Evolutionary conservation across 2,113 vertebrate genomes (phyloP), one percentile per base, ranked within the genome.

Genomic region (Chionodraco myersi): DNA sequence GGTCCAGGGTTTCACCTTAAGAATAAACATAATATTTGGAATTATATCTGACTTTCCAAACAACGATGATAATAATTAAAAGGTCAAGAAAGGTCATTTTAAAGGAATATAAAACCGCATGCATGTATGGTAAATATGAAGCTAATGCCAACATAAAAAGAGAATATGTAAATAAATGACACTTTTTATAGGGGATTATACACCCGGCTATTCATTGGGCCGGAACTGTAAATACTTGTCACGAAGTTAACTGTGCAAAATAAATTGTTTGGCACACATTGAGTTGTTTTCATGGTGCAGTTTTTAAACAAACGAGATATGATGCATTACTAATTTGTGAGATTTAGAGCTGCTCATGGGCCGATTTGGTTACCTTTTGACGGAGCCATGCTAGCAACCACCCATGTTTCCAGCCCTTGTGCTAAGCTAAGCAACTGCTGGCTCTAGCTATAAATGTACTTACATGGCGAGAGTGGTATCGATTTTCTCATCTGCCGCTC

Each of bases 21-120:
- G 49, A 57, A 56, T 57, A 47, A 23, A 48, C 56, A 41, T 23
- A 26, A 77, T 51, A 44, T 64, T 64, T 47, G 53, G 61, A 52
- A 23, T 21, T 70, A 36, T 52, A 21, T 80, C 52, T 73, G 41
- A 65, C 16, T 56, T 63, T 61, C 10, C 58, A 52, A 69, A 60
- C 18, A 41, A 6, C 6, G 15, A 41, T 26, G 7, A 44, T 44
- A 30, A 11, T 26, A 45, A 53, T 41, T 12, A 60, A 23, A 30
- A 57, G 11, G 18, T 14, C 34, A 56, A 41, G 16, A 59, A 6
- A 51, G 44, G 64, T 45, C 5, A 45, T 41, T 58, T 56, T 69
- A 59, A 60, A 59, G 30, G 6, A 48, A 13, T 7, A 48, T 10
- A 12, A 16, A 18, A 10, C 1, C 26, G 51, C 11, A 1, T 49